Conservation (phyloP, 2,113 vertebrate genomes). For the Strigops habroptila region DNA sequence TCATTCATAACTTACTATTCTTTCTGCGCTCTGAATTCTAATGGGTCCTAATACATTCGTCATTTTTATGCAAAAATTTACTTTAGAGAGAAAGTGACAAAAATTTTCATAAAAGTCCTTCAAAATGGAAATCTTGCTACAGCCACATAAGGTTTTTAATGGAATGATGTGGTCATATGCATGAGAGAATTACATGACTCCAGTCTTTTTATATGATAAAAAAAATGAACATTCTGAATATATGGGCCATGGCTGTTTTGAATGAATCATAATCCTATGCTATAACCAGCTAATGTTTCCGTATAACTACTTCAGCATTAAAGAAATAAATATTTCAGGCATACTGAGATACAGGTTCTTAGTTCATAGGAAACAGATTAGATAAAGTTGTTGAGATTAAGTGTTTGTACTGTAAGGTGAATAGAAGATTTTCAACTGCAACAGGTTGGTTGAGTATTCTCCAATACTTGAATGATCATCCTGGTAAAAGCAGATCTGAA, state of each 20-base stretch:
- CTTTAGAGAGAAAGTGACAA: conserved; percentile 57
- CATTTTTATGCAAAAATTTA: conserved; percentile 64
- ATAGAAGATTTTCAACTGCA: background rate
- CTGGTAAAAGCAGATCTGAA: background rate
- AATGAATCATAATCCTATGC: background rate
- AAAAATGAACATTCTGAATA: conserved; percentile 37
- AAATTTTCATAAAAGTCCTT: conserved; percentile 54
- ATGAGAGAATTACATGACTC: conserved; percentile 30
- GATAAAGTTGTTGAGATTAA: background rate
- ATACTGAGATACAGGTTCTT: background rate
- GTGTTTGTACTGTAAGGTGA: background rate
- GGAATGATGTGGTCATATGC: conserved; percentile 53
- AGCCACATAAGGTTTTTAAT: conserved; percentile 47
- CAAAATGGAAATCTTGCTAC: conserved; percentile 62
- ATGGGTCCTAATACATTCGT: conserved; percentile 47
- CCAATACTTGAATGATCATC: background rate
- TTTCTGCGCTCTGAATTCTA: conserved; percentile 51
- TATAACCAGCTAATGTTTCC: background rate
- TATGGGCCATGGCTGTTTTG: background rate
- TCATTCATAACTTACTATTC: conserved; percentile 14
- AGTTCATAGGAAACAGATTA: background rate
- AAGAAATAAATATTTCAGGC: background rate
- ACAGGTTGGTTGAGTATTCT: conserved; percentile 28
- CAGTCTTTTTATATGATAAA: conserved; percentile 11
- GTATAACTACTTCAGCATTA: background rate